phyloP scores from a whole-genome alignment of 1,140 invertebrate genomes.

The Drosophila punjabiensis region DNA sequence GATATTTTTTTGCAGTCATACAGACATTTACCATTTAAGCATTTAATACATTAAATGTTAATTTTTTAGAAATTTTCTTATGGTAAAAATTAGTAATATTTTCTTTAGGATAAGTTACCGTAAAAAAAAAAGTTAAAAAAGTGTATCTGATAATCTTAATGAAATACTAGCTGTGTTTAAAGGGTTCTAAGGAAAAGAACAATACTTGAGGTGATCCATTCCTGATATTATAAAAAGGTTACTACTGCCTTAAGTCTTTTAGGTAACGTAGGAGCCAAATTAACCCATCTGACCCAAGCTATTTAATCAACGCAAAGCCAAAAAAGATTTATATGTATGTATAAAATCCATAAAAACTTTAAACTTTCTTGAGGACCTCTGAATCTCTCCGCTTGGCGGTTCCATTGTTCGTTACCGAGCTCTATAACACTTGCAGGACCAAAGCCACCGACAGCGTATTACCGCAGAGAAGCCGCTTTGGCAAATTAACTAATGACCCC shows the following conservation, averaged over 20 bases:
- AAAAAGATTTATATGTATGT: not conserved
- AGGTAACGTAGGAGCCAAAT: not conserved
- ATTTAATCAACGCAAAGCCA: not conserved
- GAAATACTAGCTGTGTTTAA: too few relatives aligned
- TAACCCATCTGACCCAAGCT: not conserved
- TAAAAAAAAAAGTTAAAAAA: too few relatives aligned
- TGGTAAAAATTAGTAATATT: too few relatives aligned
- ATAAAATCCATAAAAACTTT: not conserved
- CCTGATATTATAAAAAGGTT: too few relatives aligned
- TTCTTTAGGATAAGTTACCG: too few relatives aligned
- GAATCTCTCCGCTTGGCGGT: not conserved
- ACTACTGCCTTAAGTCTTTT: not conserved
- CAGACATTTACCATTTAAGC: too few relatives aligned
- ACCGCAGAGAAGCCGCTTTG: constrained; percentile 59
- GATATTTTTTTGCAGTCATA: too few relatives aligned
- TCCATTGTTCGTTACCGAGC: constrained; percentile 30
- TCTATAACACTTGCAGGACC: constrained; percentile 21
- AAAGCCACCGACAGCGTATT: constrained; percentile 44
- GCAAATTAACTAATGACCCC: constrained; percentile 82
- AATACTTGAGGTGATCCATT: too few relatives aligned
- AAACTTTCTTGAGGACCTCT: not conserved
- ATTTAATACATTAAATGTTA: too few relatives aligned
- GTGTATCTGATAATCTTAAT: too few relatives aligned
- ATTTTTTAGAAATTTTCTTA: too few relatives aligned
- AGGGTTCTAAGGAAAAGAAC: too few relatives aligned